These are phyloP conservation scores for Lymantria monacha DNA, from an alignment of 2,888 invertebrate species.

Conservation along the genomic window DNA sequence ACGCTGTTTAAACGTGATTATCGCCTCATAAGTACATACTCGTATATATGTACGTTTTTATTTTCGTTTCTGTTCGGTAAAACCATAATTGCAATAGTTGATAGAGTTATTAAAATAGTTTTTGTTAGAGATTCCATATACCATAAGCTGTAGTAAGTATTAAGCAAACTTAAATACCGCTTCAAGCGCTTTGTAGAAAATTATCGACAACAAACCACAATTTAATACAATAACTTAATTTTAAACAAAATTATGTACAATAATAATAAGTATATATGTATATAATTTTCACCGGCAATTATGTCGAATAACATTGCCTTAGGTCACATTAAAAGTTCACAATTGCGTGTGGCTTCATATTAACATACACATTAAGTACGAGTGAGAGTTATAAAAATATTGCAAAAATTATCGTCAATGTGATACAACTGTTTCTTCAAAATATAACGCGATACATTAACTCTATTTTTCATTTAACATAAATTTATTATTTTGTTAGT, in stretches of 20 bases:
- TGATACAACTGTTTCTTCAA: no score
- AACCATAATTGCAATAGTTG: not conserved
- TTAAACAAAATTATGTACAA: constrained; percentile 12
- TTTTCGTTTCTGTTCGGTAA: not conserved
- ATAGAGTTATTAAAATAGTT: not conserved
- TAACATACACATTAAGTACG: not conserved
- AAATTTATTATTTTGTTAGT: no score
- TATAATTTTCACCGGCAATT: constrained; percentile 24
- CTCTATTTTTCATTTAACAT: no score
- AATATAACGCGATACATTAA: no score
- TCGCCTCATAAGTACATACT: no score
- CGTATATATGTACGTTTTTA: no score
- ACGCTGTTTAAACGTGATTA: no score
- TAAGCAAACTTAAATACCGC: constrained; percentile 2
- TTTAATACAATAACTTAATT: constrained; percentile 19
- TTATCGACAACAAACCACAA: constrained; percentile 8
- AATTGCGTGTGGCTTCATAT: constrained; percentile 4
- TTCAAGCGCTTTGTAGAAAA: not conserved
- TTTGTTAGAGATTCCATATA: not conserved
- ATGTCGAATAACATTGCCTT: constrained; percentile 25
- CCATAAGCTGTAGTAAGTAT: not conserved
- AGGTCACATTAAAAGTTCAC: constrained; percentile 8
- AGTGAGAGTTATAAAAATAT: no score
- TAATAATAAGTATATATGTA: constrained; percentile 4
- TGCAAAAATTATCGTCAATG: no score